phyloP scores from a whole-genome alignment of 2,888 invertebrate species.

The Megalurothrips usitatus region DNA sequence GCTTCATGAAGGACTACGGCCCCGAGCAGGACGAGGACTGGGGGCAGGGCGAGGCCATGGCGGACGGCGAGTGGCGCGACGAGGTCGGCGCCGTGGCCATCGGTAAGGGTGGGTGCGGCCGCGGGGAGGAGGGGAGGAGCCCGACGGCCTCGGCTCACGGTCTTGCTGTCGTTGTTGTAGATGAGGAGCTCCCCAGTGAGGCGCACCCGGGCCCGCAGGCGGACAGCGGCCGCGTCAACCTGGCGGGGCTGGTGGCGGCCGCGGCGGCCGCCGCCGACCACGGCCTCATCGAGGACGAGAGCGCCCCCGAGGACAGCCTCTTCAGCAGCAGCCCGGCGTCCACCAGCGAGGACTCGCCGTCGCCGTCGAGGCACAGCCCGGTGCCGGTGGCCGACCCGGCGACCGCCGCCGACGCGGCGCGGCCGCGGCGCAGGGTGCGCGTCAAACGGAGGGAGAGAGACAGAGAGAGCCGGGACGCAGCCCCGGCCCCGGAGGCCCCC shows the following conservation, averaged over 20 bases:
- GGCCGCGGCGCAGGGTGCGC: neutral
- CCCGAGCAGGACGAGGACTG: constrained; percentile 20
- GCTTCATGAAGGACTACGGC: constrained; percentile 22
- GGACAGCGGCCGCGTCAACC: neutral
- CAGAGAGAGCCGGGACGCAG: neutral
- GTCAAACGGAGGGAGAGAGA: neutral
- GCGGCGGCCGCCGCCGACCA: neutral
- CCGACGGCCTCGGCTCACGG: neutral
- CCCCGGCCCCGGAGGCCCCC: neutral
- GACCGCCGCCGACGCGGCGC: constrained; percentile 28
- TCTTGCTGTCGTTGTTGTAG: neutral
- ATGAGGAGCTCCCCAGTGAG: neutral
- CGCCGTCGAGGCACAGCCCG: no score
- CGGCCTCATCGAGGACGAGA: constrained; percentile 19
- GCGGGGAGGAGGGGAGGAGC: no score
- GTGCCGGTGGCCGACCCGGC: neutral
- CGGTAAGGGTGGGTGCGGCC: no score
- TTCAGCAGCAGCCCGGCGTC: constrained; percentile 15
- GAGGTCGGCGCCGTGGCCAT: neutral
- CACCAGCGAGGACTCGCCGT: constrained; percentile 22
- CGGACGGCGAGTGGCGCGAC: neutral
- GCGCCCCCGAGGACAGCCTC: constrained; percentile 16
- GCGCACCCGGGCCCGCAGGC: neutral
- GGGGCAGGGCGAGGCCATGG: constrained; percentile 23
- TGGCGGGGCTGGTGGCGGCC: neutral